Evolutionary conservation across 2,888 invertebrate species (phyloP).

Genomic region (Brachycybe producta): DNA sequence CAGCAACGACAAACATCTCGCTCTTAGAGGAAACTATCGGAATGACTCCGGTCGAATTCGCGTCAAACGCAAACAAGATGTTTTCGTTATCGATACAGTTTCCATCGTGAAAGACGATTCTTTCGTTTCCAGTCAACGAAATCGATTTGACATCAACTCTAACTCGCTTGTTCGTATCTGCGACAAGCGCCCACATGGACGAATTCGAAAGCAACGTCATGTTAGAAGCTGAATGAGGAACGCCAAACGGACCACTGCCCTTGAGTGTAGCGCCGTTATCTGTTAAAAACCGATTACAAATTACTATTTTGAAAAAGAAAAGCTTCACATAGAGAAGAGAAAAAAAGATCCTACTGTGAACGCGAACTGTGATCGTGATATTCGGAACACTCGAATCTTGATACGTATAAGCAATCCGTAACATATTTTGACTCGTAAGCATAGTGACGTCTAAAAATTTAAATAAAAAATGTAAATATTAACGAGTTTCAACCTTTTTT

Average conservation of each 20-base stretch:
- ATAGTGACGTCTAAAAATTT: not conserved
- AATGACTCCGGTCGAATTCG: not conserved
- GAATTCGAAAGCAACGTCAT: slow-evolving; percentile 2
- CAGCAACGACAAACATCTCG: slow-evolving; percentile 5
- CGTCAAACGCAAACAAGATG: too few relatives aligned
- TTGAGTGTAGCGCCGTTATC: slow-evolving; percentile 1
- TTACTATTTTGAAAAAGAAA: not conserved
- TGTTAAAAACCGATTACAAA: not conserved
- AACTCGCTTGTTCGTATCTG: not conserved
- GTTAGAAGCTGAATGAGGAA: not conserved
- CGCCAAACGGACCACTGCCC: not conserved
- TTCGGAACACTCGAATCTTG: not conserved
- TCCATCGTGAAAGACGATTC: slow-evolving; percentile 2
- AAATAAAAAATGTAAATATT: too few relatives aligned
- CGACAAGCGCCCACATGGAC: not conserved
- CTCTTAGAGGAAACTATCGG: not conserved
- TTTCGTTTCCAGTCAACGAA: not conserved
- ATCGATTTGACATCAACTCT: not conserved
- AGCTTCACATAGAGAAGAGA: not conserved
- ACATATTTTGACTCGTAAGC: slow-evolving; percentile 1
- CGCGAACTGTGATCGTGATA: not conserved
- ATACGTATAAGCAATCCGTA: slow-evolving; percentile 9
- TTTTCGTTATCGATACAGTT: not conserved
- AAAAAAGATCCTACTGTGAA: slow-evolving; percentile 4
- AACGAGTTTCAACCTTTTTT: too few relatives aligned